Evolutionary conservation across 2,113 vertebrate genomes (phyloP), one percentile per base, ranked within the genome.

Genomic region (Acrocephalus arundinaceus): DNA sequence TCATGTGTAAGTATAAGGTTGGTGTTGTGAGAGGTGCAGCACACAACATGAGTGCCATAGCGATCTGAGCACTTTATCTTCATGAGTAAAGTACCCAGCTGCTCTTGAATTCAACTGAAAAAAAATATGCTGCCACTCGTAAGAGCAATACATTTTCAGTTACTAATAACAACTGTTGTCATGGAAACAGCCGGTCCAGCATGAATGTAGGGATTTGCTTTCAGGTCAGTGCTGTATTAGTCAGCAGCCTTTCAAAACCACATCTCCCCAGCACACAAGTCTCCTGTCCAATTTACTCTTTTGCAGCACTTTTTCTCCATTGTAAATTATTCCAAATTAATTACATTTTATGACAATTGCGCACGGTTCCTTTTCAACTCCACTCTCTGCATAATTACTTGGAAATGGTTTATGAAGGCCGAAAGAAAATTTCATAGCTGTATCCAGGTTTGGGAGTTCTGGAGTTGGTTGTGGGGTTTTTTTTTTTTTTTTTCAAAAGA

Each of bases 121-220:
- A 78, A 92, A 95, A 97, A 96, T 73, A 95, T 94, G 93, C 96
- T 97, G 96, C 96, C 91, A 96, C 96, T 97, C 96, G 95, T 97
- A 95, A 96, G 93, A 95, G 97, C 94, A 96, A 98, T 97, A 96
- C 97, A 98, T 98, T 98, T 98, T 96, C 97, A 95, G 97, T 98
- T 96, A 96, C 98, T 98, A 97, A 98, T 98, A 97, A 97, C 97
- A 98, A 97, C 97, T 82, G 97, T 98, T 97, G 97, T 91, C 97
- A 97, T 98, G 97, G 98, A 93, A 97, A 98, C 97, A 96, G 89
- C 92, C 92, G 51, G 97, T 97, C 97, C 97, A 97, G 97, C 96
- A 86, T 97, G 97, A 97, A 98, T 97, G 97, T 93, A 96, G 96
- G 96, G 96, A 97, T 97, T 97, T 97, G 97, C 97, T 98, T 97